Conservation (phyloP, 92 coral and sea anemone species). For the Isaurus tuberculatus region DNA sequence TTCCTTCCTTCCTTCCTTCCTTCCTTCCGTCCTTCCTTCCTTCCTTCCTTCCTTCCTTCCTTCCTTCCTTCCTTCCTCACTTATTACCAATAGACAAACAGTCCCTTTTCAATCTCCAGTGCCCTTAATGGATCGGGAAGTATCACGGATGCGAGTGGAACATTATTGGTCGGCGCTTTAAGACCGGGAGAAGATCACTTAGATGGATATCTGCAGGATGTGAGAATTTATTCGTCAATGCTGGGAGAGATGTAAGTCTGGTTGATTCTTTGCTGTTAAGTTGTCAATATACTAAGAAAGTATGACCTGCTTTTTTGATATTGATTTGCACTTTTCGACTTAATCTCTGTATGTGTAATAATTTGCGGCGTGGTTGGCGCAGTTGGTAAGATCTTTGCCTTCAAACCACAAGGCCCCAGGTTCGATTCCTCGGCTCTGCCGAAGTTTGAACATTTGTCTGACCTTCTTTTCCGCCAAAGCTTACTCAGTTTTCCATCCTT, state of each 20-base stretch:
- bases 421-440: too few species aligned
- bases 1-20: neutral
- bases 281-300: neutral
- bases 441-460: too few species aligned
- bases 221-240: conserved; percentile 74
- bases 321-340: too few species aligned
- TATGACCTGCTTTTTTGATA: neutral
- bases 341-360: too few species aligned
- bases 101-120: conserved; percentile 19
- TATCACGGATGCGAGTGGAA: conserved; percentile 51
- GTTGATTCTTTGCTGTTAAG: neutral
- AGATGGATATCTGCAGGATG: conserved; percentile 90
- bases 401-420: too few species aligned
- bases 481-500: too few species aligned
- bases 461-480: too few species aligned
- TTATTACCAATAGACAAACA: too few species aligned
- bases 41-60: neutral
- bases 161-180: conserved; percentile 71
- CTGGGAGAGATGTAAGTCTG: conserved; percentile 74
- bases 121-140: conserved; percentile 59
- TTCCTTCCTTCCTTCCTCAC: neutral
- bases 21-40: neutral
- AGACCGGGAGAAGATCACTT: conserved; percentile 61
- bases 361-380: too few species aligned
- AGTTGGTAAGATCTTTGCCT: too few species aligned